Evolutionary conservation across 1,140 invertebrate genomes (phyloP).

Genomic region (Lamellibrachia luymesi): DNA sequence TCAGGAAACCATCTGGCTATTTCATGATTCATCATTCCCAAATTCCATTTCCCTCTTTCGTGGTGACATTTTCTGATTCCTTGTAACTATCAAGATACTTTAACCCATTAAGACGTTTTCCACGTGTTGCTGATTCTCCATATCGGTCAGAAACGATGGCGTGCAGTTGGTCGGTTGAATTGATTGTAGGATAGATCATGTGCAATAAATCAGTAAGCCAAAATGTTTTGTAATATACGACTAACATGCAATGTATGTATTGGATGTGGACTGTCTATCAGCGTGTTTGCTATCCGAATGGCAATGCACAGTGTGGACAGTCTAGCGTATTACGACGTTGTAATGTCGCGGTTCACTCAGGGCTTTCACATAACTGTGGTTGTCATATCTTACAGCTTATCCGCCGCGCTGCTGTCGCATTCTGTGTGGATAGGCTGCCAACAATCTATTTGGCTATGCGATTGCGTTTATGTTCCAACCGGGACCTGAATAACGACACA

Average conservation of each 20-base stretch:
- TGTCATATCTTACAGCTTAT: not conserved
- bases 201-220: not conserved
- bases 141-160: not conserved
- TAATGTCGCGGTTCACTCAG: not conserved
- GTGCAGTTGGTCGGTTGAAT: not conserved
- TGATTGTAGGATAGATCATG: not conserved
- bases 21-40: not conserved
- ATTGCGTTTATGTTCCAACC: not conserved
- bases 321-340: not conserved
- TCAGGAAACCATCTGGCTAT: not conserved
- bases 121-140: not conserved
- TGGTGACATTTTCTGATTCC: not conserved
- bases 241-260: not conserved
- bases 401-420: not conserved
- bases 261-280: not conserved
- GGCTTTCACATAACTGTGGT: not conserved
- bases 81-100: too few relatives aligned
- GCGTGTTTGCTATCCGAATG: not conserved
- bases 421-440: not conserved
- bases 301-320: not conserved
- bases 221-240: not conserved
- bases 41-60: not conserved
- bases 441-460: not conserved
- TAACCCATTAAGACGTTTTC: too few relatives aligned
- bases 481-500: not conserved